phyloP scores from a whole-genome alignment of 1,140 invertebrate genomes.

The Hylaeus volcanicus region DNA sequence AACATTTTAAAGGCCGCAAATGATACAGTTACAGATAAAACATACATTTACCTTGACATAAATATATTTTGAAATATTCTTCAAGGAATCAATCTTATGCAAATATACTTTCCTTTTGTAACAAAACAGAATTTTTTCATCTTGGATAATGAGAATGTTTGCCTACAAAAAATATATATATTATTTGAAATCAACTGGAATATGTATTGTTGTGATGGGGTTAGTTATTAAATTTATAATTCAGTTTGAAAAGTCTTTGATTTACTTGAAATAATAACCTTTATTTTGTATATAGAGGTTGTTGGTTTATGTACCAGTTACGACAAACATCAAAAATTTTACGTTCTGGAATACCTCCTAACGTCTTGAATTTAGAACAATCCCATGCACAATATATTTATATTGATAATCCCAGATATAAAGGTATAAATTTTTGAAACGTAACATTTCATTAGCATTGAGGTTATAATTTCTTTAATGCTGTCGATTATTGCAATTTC shows the following conservation, averaged over 20 bases:
- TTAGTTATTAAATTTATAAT: conserved; percentile 53
- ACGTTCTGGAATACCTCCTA: conserved; percentile 67
- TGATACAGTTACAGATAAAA: no score
- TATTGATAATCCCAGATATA: conserved; percentile 75
- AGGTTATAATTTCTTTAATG: background rate
- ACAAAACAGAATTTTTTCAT: background rate
- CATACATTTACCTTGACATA: background rate
- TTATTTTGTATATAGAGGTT: conserved; percentile 64
- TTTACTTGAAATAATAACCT: conserved; percentile 16
- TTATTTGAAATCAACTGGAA: conserved; percentile 72
- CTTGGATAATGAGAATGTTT: conserved; percentile 45
- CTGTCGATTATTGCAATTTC: conserved; percentile 22
- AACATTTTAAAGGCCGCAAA: no score
- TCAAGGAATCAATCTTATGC: background rate
- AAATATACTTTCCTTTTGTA: background rate
- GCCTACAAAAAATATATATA: conserved; percentile 62
- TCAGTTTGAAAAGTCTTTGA: conserved; percentile 26
- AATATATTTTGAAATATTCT: background rate
- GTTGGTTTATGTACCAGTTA: conserved; percentile 76
- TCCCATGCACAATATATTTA: conserved; percentile 77
- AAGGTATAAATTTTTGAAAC: conserved; percentile 63
- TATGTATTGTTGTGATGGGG: conserved; percentile 70
- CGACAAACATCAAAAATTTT: conserved; percentile 70
- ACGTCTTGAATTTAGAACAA: conserved; percentile 73
- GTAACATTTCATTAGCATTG: background rate